Evolutionary conservation across 2,888 invertebrate genomes (phyloP), one percentile per base, ranked within the genome.

Genomic region (Trichacis sp.): DNA sequence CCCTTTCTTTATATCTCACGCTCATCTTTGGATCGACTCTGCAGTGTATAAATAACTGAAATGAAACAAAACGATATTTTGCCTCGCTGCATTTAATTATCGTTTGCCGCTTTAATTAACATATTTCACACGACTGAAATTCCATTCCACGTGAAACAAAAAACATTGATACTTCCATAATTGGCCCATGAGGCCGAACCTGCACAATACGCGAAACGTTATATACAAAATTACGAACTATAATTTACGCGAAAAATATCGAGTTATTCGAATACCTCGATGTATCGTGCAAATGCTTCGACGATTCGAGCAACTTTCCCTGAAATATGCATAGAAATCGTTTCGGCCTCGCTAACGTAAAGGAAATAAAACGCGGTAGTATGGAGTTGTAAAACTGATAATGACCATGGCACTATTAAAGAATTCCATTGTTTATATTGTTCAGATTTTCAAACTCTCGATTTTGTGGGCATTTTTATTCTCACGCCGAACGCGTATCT

Each of bases 381-480:
- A n/a, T 33, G 33, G 11, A 12, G 33, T n/a, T n/a, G 33, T 33
- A 33, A 24, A 33, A 19, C 14, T 33, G 48, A 33, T 17, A 48
- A 48, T 48, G 33, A 48, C 33, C 48, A 48, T 48, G 33, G 48
- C 33, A 48, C 4, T 46, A 14, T 46, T 46, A 12, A 46, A 46
- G 20, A 48, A 48, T 48, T 29, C 30, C 15, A 29, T 48, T 48
- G 47, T 48, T 30, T 30, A 15, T 48, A 48, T 46, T 24, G 14
- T 48, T 30, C 18, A 33, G 8, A 17, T 48, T 48, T 15, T 30
- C 15, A 30, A 15, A 15, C 30, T 30, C n/a, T 29, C 14, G 14
- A 30, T 30, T 30, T 48, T 33, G n/a, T n/a, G n/a, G n/a, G n/a
- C n/a, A n/a, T n/a, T n/a, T n/a, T 48, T 14, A 17, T 48, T 48